These are phyloP conservation scores for Zosterops borbonicus DNA, from an alignment of 2,113 vertebrate genomes.

Conservation along the genomic window DNA sequence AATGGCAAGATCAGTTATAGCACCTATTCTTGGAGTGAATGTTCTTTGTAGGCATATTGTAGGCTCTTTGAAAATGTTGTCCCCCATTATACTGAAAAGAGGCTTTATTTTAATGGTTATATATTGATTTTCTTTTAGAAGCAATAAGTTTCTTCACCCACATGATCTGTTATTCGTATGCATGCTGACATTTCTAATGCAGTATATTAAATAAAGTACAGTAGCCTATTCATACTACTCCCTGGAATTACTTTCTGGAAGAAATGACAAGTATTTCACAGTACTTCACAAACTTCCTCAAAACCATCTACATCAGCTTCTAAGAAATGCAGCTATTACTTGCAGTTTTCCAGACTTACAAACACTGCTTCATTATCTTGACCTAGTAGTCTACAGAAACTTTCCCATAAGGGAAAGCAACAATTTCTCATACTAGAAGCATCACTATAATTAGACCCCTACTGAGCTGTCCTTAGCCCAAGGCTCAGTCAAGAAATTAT, in stretches of 20 bases:
- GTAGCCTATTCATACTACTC: neutral
- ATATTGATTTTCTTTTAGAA: slow-evolving; percentile 23
- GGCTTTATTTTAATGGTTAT: neutral
- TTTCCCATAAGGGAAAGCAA: slow-evolving; percentile 19
- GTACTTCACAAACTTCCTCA: neutral
- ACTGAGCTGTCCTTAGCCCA: neutral
- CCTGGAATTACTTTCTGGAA: neutral
- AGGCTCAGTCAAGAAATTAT: neutral
- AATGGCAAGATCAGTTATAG: neutral
- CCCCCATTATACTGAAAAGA: neutral
- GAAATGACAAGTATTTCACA: neutral
- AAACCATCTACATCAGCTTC: neutral
- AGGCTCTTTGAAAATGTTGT: neutral
- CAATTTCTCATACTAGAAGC: slow-evolving; percentile 10
- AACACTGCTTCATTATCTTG: neutral
- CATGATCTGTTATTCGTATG: neutral
- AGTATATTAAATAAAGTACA: neutral
- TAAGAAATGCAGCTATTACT: neutral
- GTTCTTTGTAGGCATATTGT: neutral
- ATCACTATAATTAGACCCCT: slow-evolving; percentile 8
- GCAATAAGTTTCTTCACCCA: neutral
- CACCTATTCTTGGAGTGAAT: neutral
- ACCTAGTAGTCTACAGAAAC: slow-evolving; percentile 5
- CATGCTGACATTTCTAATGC: neutral
- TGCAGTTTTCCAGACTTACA: neutral